phyloP scores from a whole-genome alignment of 1,140 invertebrate genomes.

The Oryzaephilus surinamensis region DNA sequence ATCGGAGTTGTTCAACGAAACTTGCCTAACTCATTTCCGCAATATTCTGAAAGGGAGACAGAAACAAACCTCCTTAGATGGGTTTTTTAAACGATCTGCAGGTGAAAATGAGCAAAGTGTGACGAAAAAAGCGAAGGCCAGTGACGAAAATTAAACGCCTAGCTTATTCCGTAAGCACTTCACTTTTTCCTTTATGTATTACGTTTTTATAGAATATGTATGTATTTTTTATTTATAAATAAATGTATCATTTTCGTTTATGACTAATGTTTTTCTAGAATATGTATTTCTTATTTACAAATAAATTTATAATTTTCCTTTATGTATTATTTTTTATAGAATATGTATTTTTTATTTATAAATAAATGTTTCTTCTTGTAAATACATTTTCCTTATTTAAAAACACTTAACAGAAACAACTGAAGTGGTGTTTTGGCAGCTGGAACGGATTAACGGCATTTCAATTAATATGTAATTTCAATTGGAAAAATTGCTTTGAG shows the following conservation, averaged over 20 bases:
- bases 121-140: conserved; percentile 7
- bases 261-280: conserved; percentile 8
- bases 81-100: conserved; percentile 12
- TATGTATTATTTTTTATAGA: conserved; percentile 10
- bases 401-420: conserved; percentile 7
- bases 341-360: too few relatives aligned
- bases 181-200: conserved; percentile 12
- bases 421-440: conserved; percentile 3
- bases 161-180: conserved; percentile 7
- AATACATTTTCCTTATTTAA: conserved; percentile 7
- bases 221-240: conserved; percentile 6
- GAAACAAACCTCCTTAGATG: conserved; percentile 20
- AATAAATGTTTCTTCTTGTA: conserved; percentile 4
- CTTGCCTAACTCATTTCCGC: conserved; percentile 25
- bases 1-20: conserved; percentile 22
- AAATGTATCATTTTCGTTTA: conserved; percentile 11
- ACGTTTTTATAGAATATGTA: conserved; percentile 8
- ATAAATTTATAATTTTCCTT: too few relatives aligned
- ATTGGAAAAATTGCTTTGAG: conserved; percentile 14
- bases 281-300: too few relatives aligned
- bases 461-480: conserved; percentile 13
- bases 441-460: conserved; percentile 5
- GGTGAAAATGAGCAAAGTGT: conserved; percentile 10
- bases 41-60: conserved; percentile 24
- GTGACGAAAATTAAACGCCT: conserved; percentile 11